Base-by-base conservation (phyloP, 2,113 vertebrate genomes). In the Lophius piscatorius region DNA sequence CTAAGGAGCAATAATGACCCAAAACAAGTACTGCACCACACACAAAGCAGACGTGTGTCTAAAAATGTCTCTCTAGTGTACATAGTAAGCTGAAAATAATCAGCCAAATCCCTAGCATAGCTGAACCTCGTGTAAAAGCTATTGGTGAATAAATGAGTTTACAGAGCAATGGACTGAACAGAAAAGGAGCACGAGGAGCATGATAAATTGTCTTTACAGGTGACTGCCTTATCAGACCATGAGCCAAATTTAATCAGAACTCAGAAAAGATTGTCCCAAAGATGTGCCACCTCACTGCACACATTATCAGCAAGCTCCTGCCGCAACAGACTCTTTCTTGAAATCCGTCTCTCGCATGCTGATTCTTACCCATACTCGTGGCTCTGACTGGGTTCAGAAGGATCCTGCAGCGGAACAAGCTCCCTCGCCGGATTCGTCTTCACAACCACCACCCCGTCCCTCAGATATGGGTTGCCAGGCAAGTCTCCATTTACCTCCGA, bases 361-460 rank as follows among this genome's bases (percentile, higher is more conserved):
- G 66, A 41, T 58, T 34, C 91, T 92, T 91, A 91, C 91, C 91
- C 89, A 70, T 71, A 84, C 57, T 64, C 82, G 21, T 63, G 49
- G 64, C 63, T 69, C 42, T 62, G 59, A 14, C 21, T 59, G 78
- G 68, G 87, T 67, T 82, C 82, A 24, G 58, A 40, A 9, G 88
- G 79, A 70, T 76, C 75, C 82, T 85, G 85, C 76, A 87, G 82
- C 63, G 69, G 75, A 36, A 66, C 70, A 28, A 76, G 82, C 67
- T 90, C 82, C 9, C 59, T 70, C 48, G 23, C 71, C 0, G 77
- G 80, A 50, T 85, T 79, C 62, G 74, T 82, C 66, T 47, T 55
- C 71, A 64, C 38, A 4, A 64, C 70, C 48, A 29, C 45, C 16
- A 29, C 35, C 72, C 55, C 66, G 16, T 76, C 65, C 56, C 80